Percentiles rank a stretch among this genome's conserved stretches.
These are phyloP conservation scores for Philonicus albiceps DNA, from an alignment of 2,888 invertebrate species.

Conservation along the genomic window DNA sequence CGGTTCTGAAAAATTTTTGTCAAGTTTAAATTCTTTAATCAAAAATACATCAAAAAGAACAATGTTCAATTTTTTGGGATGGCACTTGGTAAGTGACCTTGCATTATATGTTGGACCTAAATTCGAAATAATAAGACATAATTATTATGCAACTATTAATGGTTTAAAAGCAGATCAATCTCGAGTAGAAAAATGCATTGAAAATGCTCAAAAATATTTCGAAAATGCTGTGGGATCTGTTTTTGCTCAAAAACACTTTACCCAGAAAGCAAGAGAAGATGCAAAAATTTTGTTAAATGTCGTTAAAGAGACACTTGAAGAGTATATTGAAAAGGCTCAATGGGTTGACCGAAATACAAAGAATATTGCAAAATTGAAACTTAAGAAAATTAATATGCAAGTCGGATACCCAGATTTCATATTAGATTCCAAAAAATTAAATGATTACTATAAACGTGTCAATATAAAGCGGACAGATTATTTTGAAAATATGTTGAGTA, in stretches of 20 bases:
- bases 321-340: conserved; percentile 77
- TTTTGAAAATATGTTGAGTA: conserved; percentile 71
- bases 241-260: conserved; percentile 66
- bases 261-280: conserved; percentile 67
- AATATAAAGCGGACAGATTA: conserved; percentile 73
- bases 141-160: conserved; percentile 75
- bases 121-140: conserved; percentile 48
- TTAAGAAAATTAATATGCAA: conserved; percentile 89
- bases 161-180: conserved; percentile 85
- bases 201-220: conserved; percentile 83
- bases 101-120: conserved; percentile 37
- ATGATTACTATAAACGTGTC: conserved; percentile 80
- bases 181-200: conserved; percentile 87
- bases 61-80: conserved; percentile 50
- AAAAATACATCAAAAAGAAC: conserved; percentile 41
- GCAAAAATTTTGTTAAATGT: conserved; percentile 89
- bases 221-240: conserved; percentile 77
- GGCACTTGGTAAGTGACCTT: conserved; percentile 46
- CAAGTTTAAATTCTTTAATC: neutral
- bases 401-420: conserved; percentile 94
- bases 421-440: conserved; percentile 75
- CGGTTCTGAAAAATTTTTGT: neutral
- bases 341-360: conserved; percentile 95
- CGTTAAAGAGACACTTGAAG: conserved; percentile 82
- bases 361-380: conserved; percentile 82